These are phyloP conservation scores for Falco peregrinus DNA, from an alignment of 2,797 vertebrate genomes.

Conservation along the genomic window DNA sequence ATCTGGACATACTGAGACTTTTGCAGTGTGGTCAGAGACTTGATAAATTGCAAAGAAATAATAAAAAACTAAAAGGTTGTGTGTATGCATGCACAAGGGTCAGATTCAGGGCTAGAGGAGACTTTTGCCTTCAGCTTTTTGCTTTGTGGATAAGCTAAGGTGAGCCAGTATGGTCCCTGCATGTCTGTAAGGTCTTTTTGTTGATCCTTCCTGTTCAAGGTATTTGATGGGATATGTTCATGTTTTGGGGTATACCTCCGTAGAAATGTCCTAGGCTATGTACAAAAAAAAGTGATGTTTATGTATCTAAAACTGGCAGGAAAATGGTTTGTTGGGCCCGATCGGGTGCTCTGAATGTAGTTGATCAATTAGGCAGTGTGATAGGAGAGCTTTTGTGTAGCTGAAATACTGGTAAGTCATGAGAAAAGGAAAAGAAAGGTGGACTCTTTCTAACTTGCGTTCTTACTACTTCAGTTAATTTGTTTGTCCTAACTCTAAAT, in stretches of 20 bases:
- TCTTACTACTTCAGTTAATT: neutral
- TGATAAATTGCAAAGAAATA: neutral
- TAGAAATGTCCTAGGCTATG: neutral
- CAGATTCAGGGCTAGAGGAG: neutral
- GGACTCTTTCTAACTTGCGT: neutral
- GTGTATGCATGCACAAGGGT: neutral
- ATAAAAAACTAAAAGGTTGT: neutral
- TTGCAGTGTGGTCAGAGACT: neutral
- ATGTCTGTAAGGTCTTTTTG: neutral
- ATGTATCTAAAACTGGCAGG: neutral
- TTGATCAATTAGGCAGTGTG: constrained; percentile 63
- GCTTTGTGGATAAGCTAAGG: neutral
- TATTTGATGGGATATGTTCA: neutral
- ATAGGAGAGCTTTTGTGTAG: constrained; percentile 56
- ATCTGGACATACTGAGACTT: neutral
- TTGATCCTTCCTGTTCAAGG: no score
- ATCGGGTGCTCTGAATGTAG: constrained; percentile 57
- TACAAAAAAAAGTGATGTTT: neutral
- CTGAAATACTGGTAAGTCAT: constrained; percentile 53
- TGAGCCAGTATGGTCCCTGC: neutral
- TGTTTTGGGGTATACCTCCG: neutral
- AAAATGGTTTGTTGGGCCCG: neutral
- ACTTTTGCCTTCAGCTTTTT: neutral
- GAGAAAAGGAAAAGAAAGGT: constrained; percentile 57
- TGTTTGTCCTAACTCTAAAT: neutral